Percentiles rank a stretch among this genome's conserved stretches.
phyloP scores from a whole-genome alignment of 2,113 vertebrate species.

The Pachypanchax playfairii region DNA sequence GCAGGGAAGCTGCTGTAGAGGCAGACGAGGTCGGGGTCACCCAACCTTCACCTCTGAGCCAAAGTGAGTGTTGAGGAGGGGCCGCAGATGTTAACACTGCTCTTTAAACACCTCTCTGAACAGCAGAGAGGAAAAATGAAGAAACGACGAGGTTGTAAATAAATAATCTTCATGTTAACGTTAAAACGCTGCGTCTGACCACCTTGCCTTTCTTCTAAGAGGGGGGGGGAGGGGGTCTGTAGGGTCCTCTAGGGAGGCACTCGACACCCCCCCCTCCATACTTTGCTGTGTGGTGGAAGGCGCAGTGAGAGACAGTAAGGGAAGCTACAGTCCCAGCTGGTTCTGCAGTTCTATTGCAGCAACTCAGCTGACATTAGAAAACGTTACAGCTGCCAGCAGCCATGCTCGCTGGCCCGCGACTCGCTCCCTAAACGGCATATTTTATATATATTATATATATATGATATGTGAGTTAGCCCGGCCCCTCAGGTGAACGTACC shows the following conservation, averaged over 20 bases:
- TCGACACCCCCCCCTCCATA: neutral
- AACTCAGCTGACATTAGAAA: conserved; percentile 63
- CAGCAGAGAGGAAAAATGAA: conserved; percentile 56
- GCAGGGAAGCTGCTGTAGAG: conserved; percentile 59
- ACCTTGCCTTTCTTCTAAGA: conserved; percentile 50
- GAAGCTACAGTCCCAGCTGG: conserved; percentile 68
- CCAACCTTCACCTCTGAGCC: conserved; percentile 34
- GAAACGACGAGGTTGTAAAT: conserved; percentile 82
- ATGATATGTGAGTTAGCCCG: conserved; percentile 86
- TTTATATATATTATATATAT: conserved; percentile 88
- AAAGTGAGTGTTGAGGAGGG: conserved; percentile 65
- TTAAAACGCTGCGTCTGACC: conserved; percentile 67
- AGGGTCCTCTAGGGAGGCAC: neutral
- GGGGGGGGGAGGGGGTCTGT: conserved; percentile 31
- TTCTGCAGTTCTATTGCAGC: conserved; percentile 84
- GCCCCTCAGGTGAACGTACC: conserved; percentile 73
- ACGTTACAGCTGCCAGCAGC: conserved; percentile 59
- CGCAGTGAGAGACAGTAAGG: conserved; percentile 76
- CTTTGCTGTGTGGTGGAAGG: conserved; percentile 52
- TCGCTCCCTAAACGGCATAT: conserved; percentile 79
- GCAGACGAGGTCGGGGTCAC: conserved; percentile 18
- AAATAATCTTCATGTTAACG: conserved; percentile 82
- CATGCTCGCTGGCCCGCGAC: conserved; percentile 71
- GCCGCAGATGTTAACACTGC: conserved; percentile 81
- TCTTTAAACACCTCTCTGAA: conserved; percentile 71